These are phyloP conservation scores for Perca fluviatilis DNA, from an alignment of 2,113 vertebrate species.

Conservation along the genomic window DNA sequence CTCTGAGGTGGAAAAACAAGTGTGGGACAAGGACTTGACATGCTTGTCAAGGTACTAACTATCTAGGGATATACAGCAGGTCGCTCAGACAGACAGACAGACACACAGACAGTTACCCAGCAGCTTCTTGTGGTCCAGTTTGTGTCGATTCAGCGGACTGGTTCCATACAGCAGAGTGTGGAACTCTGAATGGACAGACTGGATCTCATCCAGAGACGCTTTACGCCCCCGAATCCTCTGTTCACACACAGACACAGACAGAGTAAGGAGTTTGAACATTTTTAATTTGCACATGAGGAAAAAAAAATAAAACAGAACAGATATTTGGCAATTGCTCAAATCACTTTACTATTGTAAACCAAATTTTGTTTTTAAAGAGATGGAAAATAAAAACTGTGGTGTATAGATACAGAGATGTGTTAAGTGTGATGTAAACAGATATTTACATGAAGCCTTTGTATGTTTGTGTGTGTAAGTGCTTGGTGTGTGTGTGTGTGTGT, in stretches of 20 bases:
- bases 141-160: constrained; percentile 80
- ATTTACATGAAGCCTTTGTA: not conserved
- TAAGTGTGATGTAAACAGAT: not conserved
- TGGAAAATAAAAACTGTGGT: not conserved
- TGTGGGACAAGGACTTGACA: no score
- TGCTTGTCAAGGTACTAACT: no score
- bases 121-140: constrained; percentile 81
- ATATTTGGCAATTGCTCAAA: not conserved
- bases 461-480: not conserved
- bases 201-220: constrained; percentile 81
- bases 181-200: constrained; percentile 81
- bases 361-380: not conserved
- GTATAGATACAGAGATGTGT: not conserved
- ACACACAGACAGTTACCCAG: constrained; percentile 58
- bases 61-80: not conserved
- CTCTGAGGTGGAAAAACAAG: no score
- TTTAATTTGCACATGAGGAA: not conserved
- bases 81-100: not conserved
- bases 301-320: not conserved
- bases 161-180: constrained; percentile 81
- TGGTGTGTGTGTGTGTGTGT: constrained; percentile 7
- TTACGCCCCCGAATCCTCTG: constrained; percentile 80
- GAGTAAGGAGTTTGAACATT: constrained; percentile 18
- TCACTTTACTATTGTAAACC: not conserved
- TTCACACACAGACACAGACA: constrained; percentile 22